Base-by-base conservation (phyloP, 2,797 vertebrate genomes). In the Nyctibius grandis region DNA sequence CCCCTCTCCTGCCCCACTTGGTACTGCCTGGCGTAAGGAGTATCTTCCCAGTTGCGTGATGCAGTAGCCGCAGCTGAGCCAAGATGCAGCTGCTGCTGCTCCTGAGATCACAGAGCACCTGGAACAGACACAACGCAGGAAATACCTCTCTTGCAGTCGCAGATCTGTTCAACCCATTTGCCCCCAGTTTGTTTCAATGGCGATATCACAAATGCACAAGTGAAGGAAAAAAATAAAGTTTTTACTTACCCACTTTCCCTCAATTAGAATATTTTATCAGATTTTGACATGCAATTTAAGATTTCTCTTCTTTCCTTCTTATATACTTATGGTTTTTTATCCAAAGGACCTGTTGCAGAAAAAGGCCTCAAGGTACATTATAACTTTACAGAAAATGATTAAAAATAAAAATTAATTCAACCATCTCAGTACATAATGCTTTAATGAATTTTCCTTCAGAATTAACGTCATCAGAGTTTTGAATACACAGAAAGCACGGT, bases 191-290 rank as follows among this genome's bases (percentile, higher is more conserved):
- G 26, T 28, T 88, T 84, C 74, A 89, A 31, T 42, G 31, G 60
- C 51, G 96, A 56, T 9, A 54, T 11, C 78, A 38, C 6, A 59
- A 81, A 70, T 20, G 11, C 48, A 75, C 14, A 79, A 84, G n/a
- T 67, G 70, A 88, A 87, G 33, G 51, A 67, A 64, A 89, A 75
- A 87, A 86, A 75, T 23, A 31, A 68, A 93, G 47, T 47, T 80
- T 96, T 95, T 73, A 98, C 98, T 98, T 94, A 98, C 97, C 97
- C 85, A 42, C 16, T 96, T 91, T 64, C 69, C 42, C 61, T 85
- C 45, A 73, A 28, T 85, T 50, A 81, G 54, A 75, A 9, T 73
- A 38, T 69, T 92, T 81, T 81, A 81, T 28, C 65, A 77, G 53
- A 63, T 73, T 95, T 84, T 80, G 51, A 56, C 26, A 40, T 53